These are phyloP conservation scores for Amphimedon queenslandica DNA, from an alignment of 37 sponge, comb jelly and placozoan species.

Conservation along the genomic window DNA sequence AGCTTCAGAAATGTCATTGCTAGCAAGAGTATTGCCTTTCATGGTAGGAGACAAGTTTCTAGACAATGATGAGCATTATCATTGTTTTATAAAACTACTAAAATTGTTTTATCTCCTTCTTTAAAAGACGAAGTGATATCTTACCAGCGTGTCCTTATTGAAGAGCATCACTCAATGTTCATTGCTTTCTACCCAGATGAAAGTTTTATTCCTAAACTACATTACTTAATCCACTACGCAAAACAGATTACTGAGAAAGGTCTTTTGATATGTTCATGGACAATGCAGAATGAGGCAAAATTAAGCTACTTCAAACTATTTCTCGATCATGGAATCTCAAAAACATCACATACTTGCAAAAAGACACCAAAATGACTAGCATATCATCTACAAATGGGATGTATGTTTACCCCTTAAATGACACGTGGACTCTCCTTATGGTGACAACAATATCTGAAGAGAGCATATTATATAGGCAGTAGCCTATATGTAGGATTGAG, in stretches of 20 bases:
- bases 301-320: not conserved
- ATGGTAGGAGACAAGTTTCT: conserved; percentile 20
- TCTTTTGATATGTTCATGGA: conserved; percentile 24
- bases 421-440: no score
- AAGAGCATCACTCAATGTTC: conserved; percentile 9
- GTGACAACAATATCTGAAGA: no score
- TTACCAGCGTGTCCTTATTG: conserved; percentile 8
- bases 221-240: conserved; percentile 40
- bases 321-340: conserved; percentile 22
- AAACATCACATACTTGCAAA: conserved; percentile 22
- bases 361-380: no score
- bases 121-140: not conserved
- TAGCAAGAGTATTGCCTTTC: conserved; percentile 11
- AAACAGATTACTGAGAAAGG: conserved; percentile 18
- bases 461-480: no score
- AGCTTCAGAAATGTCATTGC: conserved; percentile 13
- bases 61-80: conserved; percentile 15
- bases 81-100: conserved; percentile 9
- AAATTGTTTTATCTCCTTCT: not conserved
- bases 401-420: no score
- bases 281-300: conserved; percentile 32
- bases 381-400: no score
- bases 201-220: conserved; percentile 37
- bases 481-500: no score
- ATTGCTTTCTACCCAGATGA: conserved; percentile 2